Base-by-base conservation (phyloP, 2,797 vertebrate genomes). In the Carduelis carduelis region DNA sequence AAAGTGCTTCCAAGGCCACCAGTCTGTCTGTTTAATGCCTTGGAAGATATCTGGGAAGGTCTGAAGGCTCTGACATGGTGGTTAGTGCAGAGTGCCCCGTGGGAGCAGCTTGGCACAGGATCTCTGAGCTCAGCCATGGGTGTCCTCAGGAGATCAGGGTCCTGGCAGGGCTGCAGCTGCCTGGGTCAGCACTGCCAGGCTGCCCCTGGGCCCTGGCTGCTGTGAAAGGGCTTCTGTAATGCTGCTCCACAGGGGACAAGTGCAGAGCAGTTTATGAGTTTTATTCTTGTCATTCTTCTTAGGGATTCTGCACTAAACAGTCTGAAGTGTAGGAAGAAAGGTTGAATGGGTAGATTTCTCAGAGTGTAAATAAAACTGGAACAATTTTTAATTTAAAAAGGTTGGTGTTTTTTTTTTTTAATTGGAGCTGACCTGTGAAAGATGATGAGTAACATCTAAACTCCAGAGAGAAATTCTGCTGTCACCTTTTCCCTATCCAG, bases 51-150 rank as follows among this genome's bases (percentile, higher is more conserved):
- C 17, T 57, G 83, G 72, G 59, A 6, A 28, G 60, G 24, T 71
- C 47, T n/a, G 53, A 52, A 87, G 59, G 91, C 78, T 59, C 21
- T 75, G 52, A 4, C 3, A 0, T 1, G 22, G 6, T 34, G 50
- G 34, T 30, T 20, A 1, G 30, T 21, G 20, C 43, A 34, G 41
- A 30, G 49, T 4, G 16, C 12, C 12, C 59, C 30, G 1, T 1
- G 20, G 49, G 26, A 43, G 59, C 59, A 43, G 69, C 0, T 3
- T 3, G 12, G 52, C 52, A 27, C 52, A 6, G 70, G 32, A 9
- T 8, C 37, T 27, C 61, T 5, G 60, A 27, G 44, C 44, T 9
- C 22, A 4, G 8, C 14, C 6, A 3, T 0, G 21, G 22, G 7
- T 53, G 53, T 7, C 0, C 52, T 22, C 52, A 8, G 70, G 61